phyloP scores from a whole-genome alignment of 2,797 vertebrate species.

The Adrianichthys oophorus region DNA sequence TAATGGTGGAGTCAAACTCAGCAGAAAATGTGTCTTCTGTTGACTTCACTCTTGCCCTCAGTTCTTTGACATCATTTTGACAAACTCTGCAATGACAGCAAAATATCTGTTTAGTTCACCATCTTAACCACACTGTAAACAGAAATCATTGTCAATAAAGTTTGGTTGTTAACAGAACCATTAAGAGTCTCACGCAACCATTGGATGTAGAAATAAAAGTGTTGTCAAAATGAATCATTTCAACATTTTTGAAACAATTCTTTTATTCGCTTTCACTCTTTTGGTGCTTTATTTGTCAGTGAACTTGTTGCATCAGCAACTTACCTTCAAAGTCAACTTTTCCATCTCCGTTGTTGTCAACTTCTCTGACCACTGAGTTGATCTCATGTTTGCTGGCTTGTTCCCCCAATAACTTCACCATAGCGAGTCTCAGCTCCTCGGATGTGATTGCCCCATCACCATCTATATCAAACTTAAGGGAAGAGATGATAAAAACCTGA shows the following conservation, averaged over 20 bases:
- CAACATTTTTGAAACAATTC: not conserved
- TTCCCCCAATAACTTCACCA: constrained; percentile 89
- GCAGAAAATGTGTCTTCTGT: constrained; percentile 4
- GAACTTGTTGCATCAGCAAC: constrained; percentile 13
- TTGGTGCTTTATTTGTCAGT: not conserved
- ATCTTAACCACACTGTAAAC: not conserved
- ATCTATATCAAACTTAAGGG: constrained; percentile 88
- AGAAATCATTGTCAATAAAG: no score
- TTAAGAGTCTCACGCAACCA: no score
- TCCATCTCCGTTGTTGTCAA: constrained; percentile 91
- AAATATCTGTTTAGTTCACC: constrained; percentile 2
- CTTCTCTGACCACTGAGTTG: constrained; percentile 89
- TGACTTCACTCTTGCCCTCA: constrained; percentile 43
- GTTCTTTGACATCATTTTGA: constrained; percentile 80
- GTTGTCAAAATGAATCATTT: no score
- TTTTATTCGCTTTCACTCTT: not conserved
- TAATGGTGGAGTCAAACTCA: not conserved
- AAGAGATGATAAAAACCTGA: not conserved
- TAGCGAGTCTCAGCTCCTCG: constrained; percentile 87
- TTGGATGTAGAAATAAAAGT: no score
- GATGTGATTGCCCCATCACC: constrained; percentile 92
- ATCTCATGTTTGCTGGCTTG: constrained; percentile 87
- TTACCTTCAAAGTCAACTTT: constrained; percentile 96
- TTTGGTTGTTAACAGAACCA: no score
- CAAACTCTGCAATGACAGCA: constrained; percentile 72